Base-by-base conservation (phyloP, 1,140 invertebrate genomes). In the Maniola jurtina region DNA sequence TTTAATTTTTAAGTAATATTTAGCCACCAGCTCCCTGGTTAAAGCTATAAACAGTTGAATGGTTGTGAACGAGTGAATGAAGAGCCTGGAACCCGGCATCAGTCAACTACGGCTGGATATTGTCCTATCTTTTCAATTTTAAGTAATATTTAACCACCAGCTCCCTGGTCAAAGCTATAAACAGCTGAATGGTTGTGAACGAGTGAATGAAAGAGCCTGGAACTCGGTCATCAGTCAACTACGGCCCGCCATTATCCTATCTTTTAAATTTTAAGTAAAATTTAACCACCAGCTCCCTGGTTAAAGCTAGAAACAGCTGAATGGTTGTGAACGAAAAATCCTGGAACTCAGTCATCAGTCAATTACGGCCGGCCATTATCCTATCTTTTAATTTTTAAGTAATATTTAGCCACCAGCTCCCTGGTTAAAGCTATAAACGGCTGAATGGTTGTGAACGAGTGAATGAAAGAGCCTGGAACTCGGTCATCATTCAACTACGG, bases 221-320 rank as follows among this genome's bases (percentile, higher is more conserved):
- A 67, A 71, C 64, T 68, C 68, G 71, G 64, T 73, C 71, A 79
- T 79, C 73, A 77, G 72, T 75, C 71, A 79, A 73, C 75, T 66
- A 60, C 64, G 64, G 69, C 61, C 62, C 62, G 42, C 72, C 72
- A 79, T 76, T 76, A 79, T 71, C 68, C 52, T 73, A 75, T n/a
- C n/a, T n/a, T n/a, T n/a, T n/a, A n/a, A n/a, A n/a, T n/a, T n/a
- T n/a, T n/a, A n/a, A n/a, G n/a, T n/a, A n/a, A n/a, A n/a, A n/a
- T 25, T 25, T 25, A 4, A 4, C 25, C 25, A 25, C 25, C 25
- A 25, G 25, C 25, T 25, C 25, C 25, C 25, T 25, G 4, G 25
- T 25, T 25, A 4, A 1, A 25, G 61, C 61, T 70, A 73, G 67
- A 70, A 72, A 65, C 64, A 72, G 67, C 63, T 25, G 58, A 74